Base-by-base conservation (phyloP, 2,113 vertebrate species). In the Corynorhinus townsendii region DNA sequence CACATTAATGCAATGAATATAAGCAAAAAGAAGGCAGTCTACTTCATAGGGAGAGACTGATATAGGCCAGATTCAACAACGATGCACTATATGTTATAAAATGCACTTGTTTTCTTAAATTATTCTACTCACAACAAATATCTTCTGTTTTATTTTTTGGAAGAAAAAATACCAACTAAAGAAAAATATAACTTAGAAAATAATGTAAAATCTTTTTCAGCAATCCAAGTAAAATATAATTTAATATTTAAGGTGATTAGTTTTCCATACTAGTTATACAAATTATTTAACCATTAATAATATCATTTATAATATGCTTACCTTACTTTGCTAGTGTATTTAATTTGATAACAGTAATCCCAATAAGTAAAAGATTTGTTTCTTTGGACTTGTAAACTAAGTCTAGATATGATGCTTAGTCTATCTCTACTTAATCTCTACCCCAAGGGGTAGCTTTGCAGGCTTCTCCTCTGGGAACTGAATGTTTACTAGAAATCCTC, bases 161-260 rank as follows among this genome's bases (percentile, higher is more conserved):
- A 33, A 15, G 7, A 43, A 52, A 43, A 49, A 15, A 40, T 56
- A 17, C 0, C 43, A 62, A 33, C 22, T 76, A 62, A 92, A n/a
- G n/a, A 59, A 76, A 59, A 71, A 77, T 66, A 19, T 82, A 40
- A 82, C 5, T 68, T 92, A 52, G 14, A 45, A 26, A 66, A 47
- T 81, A 80, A 83, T 59, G 5, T 11, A 62, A 68, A 40, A 56
- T 73, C 38, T 59, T 10, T 38, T 66, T 20, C 6, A 73, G 9
- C 2, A 77, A 24, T 66, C 11, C 56, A 84, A 45, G 2, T 83
- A 33, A 90, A 83, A 94, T 83, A 59, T 22, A 72, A 89, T 40
- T 85, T 91, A 45, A 73, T 79, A 83, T 92, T 92, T 54, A 47
- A 43, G 11, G 59, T 73, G 28, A 73, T 73, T 88, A 68, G 4